Evolutionary conservation across 2,113 vertebrate genomes (phyloP).

Genomic region (Tragelaphus imberbis): DNA sequence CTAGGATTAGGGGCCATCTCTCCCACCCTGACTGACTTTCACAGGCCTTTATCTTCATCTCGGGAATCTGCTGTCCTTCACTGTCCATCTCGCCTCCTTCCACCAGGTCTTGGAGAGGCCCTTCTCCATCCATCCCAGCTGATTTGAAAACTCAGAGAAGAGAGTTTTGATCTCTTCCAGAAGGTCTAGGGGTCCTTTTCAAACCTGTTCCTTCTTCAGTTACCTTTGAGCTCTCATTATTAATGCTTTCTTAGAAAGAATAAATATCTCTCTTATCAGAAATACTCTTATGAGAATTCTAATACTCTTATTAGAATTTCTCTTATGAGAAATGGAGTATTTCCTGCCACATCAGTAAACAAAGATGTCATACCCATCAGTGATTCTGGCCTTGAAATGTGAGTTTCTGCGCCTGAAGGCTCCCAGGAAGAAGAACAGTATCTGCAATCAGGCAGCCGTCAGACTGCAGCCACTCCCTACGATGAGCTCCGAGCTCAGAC

Average conservation of each 20-base stretch:
- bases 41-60: neutral
- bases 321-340: neutral
- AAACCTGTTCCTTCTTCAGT: neutral
- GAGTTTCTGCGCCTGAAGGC: neutral
- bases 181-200: neutral
- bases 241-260: neutral
- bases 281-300: too few relatives aligned
- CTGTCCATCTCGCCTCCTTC: neutral
- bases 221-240: neutral
- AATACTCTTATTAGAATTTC: too few relatives aligned
- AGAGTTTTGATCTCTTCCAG: neutral
- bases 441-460: neutral
- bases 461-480: rapidly evolving
- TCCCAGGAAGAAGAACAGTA: neutral
- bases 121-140: neutral
- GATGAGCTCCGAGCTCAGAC: neutral
- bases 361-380: neutral
- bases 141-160: neutral
- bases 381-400: neutral
- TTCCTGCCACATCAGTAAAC: neutral
- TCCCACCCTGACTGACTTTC: neutral
- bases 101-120: neutral
- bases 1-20: too few relatives aligned
- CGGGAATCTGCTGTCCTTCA: neutral
- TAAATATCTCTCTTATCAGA: neutral